Conservation (phyloP, 1,140 invertebrate genomes). For the Latrodectus geometricus region DNA sequence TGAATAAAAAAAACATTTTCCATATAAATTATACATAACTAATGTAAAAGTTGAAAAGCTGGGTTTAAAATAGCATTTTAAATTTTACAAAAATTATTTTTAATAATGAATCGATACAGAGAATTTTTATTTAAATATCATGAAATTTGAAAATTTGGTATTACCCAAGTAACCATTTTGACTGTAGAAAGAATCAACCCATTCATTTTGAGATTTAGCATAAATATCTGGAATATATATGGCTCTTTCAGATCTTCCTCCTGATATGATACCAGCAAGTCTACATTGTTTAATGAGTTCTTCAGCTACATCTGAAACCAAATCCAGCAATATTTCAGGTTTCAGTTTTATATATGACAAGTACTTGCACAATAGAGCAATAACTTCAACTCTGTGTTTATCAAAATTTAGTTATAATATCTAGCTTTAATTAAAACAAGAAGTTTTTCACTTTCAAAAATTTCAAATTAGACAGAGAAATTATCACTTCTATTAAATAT, state of each 20-base stretch:
- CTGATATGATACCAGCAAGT: constrained; percentile 83
- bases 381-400: too few relatives aligned
- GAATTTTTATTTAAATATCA: neutral
- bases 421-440: too few relatives aligned
- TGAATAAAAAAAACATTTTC: too few relatives aligned
- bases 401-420: too few relatives aligned
- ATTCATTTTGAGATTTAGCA: constrained; percentile 86
- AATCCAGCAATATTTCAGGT: neutral
- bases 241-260: constrained; percentile 75
- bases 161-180: constrained; percentile 92
- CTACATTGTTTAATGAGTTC: constrained; percentile 77
- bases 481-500: too few relatives aligned
- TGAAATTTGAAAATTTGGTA: constrained; percentile 32
- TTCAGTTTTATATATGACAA: too few relatives aligned
- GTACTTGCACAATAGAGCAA: too few relatives aligned
- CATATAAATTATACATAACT: too few relatives aligned
- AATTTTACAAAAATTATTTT: neutral
- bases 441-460: too few relatives aligned
- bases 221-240: constrained; percentile 91
- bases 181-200: constrained; percentile 91
- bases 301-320: constrained; percentile 74
- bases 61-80: neutral
- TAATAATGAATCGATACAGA: neutral
- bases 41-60: too few relatives aligned
- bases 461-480: too few relatives aligned